Conservation (phyloP, 2,113 vertebrate species). For the Poeciliopsis occidentalis region DNA sequence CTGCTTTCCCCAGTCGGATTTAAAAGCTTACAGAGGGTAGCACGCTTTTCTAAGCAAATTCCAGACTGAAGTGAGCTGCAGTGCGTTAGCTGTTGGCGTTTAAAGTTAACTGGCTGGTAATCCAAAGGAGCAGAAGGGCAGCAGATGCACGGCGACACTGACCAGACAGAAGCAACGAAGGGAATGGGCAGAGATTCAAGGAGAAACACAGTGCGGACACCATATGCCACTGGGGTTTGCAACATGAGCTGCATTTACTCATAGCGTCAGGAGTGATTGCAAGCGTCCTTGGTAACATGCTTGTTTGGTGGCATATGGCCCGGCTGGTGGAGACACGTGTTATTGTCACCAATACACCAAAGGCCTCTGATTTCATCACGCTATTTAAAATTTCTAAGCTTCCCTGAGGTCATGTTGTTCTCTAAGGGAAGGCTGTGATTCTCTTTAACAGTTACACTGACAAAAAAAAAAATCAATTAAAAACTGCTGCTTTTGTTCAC, state of each 20-base stretch:
- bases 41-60: background rate
- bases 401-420: constrained; percentile 1
- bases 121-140: constrained; percentile 5
- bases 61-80: background rate
- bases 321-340: constrained; percentile 38
- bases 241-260: constrained; percentile 22
- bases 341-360: constrained; percentile 43
- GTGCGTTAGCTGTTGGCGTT: background rate
- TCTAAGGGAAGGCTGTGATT: constrained; percentile 35
- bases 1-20: background rate
- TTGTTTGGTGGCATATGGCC: constrained; percentile 50
- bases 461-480: background rate
- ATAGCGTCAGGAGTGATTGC: constrained; percentile 10
- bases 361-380: constrained; percentile 36
- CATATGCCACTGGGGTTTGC: constrained; percentile 27
- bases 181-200: constrained; percentile 18
- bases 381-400: constrained; percentile 37
- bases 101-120: background rate
- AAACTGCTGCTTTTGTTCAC: too few species aligned
- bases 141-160: constrained; percentile 8
- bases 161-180: constrained; percentile 21
- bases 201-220: constrained; percentile 9
- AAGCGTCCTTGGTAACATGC: constrained; percentile 18
- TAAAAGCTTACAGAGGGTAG: background rate
- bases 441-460: constrained; percentile 23